Percentiles rank a stretch among this genome's conserved stretches.
Conservation (phyloP, 2,797 vertebrate species). For the Dallia pectoralis region DNA sequence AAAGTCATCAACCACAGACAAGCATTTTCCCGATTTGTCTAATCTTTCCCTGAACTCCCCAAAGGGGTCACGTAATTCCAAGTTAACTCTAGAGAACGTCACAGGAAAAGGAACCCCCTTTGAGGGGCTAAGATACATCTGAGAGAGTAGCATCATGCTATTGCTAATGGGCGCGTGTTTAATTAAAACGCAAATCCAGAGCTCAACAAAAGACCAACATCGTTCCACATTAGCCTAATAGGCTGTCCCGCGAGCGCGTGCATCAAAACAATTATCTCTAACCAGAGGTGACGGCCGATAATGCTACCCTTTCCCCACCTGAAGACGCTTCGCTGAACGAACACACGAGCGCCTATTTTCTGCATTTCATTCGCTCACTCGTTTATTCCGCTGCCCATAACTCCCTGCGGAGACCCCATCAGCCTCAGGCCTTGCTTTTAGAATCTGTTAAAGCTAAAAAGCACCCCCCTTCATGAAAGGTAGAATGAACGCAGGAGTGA, state of each 20-base stretch:
- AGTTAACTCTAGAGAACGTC: not conserved
- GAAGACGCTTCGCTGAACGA: constrained; percentile 1
- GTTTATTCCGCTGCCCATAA: constrained; percentile 53
- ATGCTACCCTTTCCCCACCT: constrained; percentile 15
- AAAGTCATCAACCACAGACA: not conserved
- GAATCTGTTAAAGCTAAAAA: constrained; percentile 57
- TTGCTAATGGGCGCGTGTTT: constrained; percentile 20
- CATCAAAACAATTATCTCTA: constrained; percentile 3
- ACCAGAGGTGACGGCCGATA: not conserved
- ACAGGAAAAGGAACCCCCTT: not conserved
- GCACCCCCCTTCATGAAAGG: not conserved
- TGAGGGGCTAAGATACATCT: constrained; percentile 7
- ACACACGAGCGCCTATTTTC: not conserved
- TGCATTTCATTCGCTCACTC: constrained; percentile 50
- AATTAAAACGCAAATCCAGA: constrained; percentile 52
- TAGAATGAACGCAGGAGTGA: not conserved
- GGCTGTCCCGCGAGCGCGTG: not conserved
- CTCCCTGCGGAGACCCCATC: constrained; percentile 43
- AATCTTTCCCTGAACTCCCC: not conserved
- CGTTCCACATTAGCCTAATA: constrained; percentile 6
- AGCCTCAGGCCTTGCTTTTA: constrained; percentile 46
- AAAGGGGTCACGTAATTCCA: not conserved
- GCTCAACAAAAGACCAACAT: not conserved
- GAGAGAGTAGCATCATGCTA: not conserved
- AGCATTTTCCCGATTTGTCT: not conserved